Conservation (phyloP, 2,797 vertebrate genomes). For the Oreonectes daqikongensis region DNA sequence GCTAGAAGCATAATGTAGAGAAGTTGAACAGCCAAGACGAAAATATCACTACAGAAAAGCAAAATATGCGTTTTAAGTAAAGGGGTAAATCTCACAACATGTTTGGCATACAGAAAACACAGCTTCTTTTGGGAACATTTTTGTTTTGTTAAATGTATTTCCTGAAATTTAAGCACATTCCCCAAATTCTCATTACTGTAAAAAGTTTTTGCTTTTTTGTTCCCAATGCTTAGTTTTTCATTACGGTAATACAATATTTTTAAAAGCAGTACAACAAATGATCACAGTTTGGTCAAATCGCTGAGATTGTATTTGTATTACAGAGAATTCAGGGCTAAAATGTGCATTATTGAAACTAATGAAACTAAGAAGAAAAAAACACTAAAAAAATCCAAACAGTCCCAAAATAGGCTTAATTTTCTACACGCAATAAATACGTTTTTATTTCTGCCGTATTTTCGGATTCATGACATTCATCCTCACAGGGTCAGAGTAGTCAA, state of each 20-base stretch:
- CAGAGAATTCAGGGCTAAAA: background rate
- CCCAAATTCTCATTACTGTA: background rate
- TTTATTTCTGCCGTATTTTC: background rate
- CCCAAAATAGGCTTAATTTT: background rate
- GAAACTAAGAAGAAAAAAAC: background rate
- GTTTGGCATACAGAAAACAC: background rate
- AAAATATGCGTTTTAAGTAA: constrained; percentile 6
- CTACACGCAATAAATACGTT: background rate
- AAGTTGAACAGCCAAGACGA: constrained; percentile 56
- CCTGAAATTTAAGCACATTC: background rate
- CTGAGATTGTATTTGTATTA: no score
- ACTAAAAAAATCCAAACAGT: background rate
- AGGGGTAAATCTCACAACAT: background rate
- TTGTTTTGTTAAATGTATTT: background rate
- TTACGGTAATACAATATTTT: background rate
- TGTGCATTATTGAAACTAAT: background rate
- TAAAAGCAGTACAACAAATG: background rate
- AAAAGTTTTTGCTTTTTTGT: background rate
- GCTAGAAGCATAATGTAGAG: constrained; percentile 60
- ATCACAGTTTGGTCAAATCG: no score
- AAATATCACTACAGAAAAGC: constrained; percentile 15
- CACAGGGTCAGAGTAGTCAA: background rate
- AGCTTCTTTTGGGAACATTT: background rate
- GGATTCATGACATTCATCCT: background rate
- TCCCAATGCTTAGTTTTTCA: background rate